A percentile compares a stretch with the other conserved stretches of the same genome.
Evolutionary conservation across 2,797 vertebrate genomes (phyloP).

Genomic region (Darevskia nairensis): DNA sequence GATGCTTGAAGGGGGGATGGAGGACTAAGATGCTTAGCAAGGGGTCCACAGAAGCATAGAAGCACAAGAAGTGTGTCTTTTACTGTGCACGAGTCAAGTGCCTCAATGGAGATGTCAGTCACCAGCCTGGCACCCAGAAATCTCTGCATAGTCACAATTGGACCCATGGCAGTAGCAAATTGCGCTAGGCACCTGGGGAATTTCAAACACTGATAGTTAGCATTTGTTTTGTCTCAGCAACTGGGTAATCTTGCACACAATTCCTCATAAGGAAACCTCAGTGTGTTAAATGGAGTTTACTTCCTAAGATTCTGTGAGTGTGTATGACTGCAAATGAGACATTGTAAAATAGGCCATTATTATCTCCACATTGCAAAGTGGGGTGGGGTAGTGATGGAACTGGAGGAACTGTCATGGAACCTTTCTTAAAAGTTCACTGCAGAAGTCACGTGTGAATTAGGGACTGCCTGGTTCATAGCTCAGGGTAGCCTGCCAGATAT

Average conservation of each 20-base stretch:
- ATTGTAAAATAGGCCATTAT: not conserved
- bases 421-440: not conserved
- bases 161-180: too few species aligned
- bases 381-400: constrained; percentile 37
- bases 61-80: too few species aligned
- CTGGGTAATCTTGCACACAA: not conserved
- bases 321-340: not conserved
- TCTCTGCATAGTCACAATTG: too few species aligned
- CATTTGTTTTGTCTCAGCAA: not conserved
- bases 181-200: too few species aligned
- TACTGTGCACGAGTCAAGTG: too few species aligned
- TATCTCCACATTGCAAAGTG: not conserved
- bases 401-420: not conserved
- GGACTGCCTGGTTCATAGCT: not conserved
- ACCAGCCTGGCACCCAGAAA: too few species aligned
- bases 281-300: not conserved
- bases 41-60: too few species aligned
- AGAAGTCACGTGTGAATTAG: not conserved
- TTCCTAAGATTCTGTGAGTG: too few species aligned
- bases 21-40: too few species aligned
- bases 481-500: not conserved
- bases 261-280: not conserved
- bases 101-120: too few species aligned
- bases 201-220: too few species aligned
- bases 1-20: too few species aligned